Conservation (phyloP, 2,888 invertebrate genomes). For the Pogonocherus hispidulus region DNA sequence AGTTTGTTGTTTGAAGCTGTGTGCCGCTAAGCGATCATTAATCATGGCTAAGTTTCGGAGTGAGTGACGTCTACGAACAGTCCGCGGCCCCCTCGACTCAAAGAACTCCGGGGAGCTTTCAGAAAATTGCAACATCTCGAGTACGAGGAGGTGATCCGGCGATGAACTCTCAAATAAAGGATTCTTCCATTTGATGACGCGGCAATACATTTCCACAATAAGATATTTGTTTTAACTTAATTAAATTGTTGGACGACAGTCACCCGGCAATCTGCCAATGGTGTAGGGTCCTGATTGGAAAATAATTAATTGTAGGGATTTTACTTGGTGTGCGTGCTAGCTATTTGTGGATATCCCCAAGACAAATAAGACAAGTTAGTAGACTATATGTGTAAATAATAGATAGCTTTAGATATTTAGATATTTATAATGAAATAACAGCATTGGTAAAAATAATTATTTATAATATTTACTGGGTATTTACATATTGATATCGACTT, state of each 20-base stretch:
- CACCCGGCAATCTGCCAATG: constrained; percentile 28
- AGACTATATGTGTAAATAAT: too few species aligned
- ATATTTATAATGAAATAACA: too few species aligned
- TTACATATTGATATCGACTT: too few species aligned
- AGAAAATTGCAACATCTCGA: constrained; percentile 69
- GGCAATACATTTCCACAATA: constrained; percentile 60
- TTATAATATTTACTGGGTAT: too few species aligned
- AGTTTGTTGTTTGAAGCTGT: constrained; percentile 76
- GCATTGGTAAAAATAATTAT: too few species aligned
- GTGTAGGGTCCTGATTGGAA: constrained; percentile 8
- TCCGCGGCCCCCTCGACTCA: constrained; percentile 62
- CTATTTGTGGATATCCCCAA: not conserved
- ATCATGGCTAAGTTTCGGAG: constrained; percentile 72
- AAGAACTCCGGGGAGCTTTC: constrained; percentile 69
- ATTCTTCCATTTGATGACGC: constrained; percentile 63
- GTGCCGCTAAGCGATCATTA: constrained; percentile 72
- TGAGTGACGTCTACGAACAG: constrained; percentile 69
- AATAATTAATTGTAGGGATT: constrained; percentile 14
- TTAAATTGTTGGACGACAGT: constrained; percentile 59
- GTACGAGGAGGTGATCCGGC: constrained; percentile 60
- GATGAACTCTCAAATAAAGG: constrained; percentile 63
- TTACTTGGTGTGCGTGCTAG: not conserved
- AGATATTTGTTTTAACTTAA: constrained; percentile 65
- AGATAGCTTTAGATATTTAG: too few species aligned
- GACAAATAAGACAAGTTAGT: too few species aligned